phyloP scores from a whole-genome alignment of 1,140 invertebrate species.

The Dendroctonus valens region DNA sequence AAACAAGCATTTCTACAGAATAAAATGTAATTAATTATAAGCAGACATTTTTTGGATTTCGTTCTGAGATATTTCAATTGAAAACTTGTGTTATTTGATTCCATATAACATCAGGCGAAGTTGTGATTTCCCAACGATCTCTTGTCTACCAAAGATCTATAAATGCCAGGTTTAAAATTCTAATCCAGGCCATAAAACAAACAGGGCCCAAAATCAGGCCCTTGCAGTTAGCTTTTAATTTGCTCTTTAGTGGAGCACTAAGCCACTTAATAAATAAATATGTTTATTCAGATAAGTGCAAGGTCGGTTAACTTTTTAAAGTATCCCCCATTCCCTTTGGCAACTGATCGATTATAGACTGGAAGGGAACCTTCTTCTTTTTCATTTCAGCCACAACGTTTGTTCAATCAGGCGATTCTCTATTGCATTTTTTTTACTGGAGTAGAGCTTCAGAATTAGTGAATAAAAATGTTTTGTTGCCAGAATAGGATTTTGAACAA shows the following conservation, averaged over 20 bases:
- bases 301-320: conserved; percentile 31
- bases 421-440: no score
- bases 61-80: no score
- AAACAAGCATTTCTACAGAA: no score
- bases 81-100: neutral
- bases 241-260: conserved; percentile 24
- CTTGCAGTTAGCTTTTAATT: conserved; percentile 33
- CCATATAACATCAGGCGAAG: conserved; percentile 22
- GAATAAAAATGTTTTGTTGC: no score
- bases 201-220: conserved; percentile 30
- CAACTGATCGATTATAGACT: neutral
- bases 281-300: conserved; percentile 31
- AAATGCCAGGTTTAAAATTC: conserved; percentile 32
- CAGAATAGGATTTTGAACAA: no score
- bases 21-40: no score
- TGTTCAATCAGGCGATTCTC: no score
- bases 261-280: conserved; percentile 33
- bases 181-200: conserved; percentile 32
- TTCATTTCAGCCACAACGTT: no score
- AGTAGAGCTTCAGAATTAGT: no score
- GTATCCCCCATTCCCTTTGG: conserved; percentile 5
- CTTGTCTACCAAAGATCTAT: conserved; percentile 29
- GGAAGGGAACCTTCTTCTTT: no score
- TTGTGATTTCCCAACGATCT: conserved; percentile 27
- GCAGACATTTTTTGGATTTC: no score